phyloP scores from a whole-genome alignment of 53 echinoderm and acorn worm species.

The Crossaster papposus region DNA sequence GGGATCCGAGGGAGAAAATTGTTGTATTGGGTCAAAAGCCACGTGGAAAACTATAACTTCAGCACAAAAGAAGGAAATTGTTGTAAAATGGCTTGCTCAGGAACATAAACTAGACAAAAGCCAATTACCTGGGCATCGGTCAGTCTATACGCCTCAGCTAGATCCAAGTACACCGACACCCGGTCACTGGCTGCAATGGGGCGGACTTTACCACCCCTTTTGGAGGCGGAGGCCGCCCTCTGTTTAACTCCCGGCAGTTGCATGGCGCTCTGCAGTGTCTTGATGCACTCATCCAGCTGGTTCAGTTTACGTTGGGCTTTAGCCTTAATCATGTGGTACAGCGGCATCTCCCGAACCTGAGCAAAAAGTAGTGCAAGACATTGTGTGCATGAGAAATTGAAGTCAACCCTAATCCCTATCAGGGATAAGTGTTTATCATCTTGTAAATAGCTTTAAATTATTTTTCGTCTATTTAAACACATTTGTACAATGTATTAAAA shows the following conservation, averaged over 20 bases:
- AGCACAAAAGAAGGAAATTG: background rate
- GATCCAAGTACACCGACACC: constrained; percentile 94
- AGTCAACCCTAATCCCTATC: background rate
- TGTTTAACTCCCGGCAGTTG: constrained; percentile 90
- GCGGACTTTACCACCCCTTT: constrained; percentile 65
- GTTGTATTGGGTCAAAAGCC: background rate
- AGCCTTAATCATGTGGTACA: constrained; percentile 95
- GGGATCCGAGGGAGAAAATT: background rate
- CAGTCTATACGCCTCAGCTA: constrained; percentile 90
- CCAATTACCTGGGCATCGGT: constrained; percentile 75
- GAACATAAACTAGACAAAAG: background rate
- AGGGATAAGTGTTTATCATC: background rate
- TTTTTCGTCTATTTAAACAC: background rate
- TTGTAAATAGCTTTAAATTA: background rate
- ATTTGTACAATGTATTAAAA: background rate
- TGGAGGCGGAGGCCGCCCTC: constrained; percentile 82
- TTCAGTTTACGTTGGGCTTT: constrained; percentile 92
- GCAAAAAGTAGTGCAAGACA: background rate
- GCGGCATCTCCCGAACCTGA: constrained; percentile 96
- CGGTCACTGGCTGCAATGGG: constrained; percentile 83
- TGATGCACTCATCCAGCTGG: constrained; percentile 90
- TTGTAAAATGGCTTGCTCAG: background rate
- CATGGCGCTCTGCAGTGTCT: constrained; percentile 97
- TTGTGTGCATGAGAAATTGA: background rate
- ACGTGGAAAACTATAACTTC: background rate